Conservation (phyloP, 2,113 vertebrate species). For the Paratilapia polleni region DNA sequence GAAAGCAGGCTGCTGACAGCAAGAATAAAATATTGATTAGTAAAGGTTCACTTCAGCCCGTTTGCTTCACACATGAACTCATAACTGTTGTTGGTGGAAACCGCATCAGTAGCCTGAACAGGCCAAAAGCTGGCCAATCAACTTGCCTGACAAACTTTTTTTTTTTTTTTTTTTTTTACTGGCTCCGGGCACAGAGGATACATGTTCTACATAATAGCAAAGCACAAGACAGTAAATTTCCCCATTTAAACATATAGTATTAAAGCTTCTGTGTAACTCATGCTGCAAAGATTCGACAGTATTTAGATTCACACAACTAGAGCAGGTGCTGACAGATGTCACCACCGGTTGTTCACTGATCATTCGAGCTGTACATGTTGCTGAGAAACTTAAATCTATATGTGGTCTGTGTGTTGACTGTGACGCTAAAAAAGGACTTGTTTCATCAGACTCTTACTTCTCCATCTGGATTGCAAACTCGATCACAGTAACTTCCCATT, state of each 20-base stretch:
- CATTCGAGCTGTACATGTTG: constrained; percentile 16
- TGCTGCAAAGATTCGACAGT: background rate
- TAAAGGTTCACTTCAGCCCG: background rate
- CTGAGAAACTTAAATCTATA: constrained; percentile 38
- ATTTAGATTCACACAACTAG: background rate
- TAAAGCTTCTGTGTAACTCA: background rate
- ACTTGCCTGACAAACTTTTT: background rate
- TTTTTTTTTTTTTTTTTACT: background rate
- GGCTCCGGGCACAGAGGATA: background rate
- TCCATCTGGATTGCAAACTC: background rate
- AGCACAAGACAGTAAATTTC: background rate
- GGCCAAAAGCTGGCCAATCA: background rate
- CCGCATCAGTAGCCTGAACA: background rate
- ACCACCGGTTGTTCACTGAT: constrained; percentile 50
- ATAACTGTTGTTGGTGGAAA: background rate
- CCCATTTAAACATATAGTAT: background rate
- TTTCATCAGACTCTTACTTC: background rate
- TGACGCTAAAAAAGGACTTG: background rate
- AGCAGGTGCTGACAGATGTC: constrained; percentile 39
- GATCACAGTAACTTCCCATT: background rate
- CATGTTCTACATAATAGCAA: background rate
- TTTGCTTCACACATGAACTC: background rate
- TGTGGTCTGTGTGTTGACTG: background rate
- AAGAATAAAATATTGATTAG: background rate
- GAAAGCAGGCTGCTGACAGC: background rate